Base-by-base conservation (phyloP, 2,888 invertebrate species). In the Stenolophus ochropezus region DNA sequence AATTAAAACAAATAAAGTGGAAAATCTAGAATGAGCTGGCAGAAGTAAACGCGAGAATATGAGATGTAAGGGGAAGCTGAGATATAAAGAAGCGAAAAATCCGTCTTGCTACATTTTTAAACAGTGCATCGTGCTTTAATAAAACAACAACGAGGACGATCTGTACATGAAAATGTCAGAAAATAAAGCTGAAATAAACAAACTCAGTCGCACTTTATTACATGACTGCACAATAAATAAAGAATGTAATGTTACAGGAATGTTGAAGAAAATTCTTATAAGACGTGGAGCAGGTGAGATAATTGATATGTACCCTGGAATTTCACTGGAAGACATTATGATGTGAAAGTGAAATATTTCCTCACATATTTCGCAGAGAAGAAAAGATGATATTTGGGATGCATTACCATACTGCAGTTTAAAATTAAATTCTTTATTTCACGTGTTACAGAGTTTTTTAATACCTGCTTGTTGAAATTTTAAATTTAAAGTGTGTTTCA, bases 41-140 rank as follows among this genome's bases (percentile, higher is more conserved):
- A n/a, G n/a, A n/a, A n/a, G n/a, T n/a, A n/a, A 42, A 11, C 2
- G 33, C 6, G 33, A 11, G 33, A 42, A 42, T 11, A 42, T 42
- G 33, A 42, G 33, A 8, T 42, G 11, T 42, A 11, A 42, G 6
- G 14, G 42, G 6, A 69, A 69, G 27, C 25, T 23, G 14, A 61
- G 25, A 61, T 18, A 42, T 27, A 69, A 42, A 18, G 69, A 33
- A 16, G 20, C 23, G 33, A 69, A 69, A 65, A 69, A 69, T 42
- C 65, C 14, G 27, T 33, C 20, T 33, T 33, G 27, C 27, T 69
- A 69, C 69, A 69, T 69, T 42, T 18, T 69, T 69, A 69, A 69
- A 69, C 69, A 69, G 5, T 69, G 16, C 33, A 69, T 42, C 69
- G 42, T 14, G 69, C 69, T 69, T 69, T 42, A 69, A 69, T 69